Evolutionary conservation across 1,140 invertebrate genomes (phyloP).

Genomic region (Sminthurinus signatus): DNA sequence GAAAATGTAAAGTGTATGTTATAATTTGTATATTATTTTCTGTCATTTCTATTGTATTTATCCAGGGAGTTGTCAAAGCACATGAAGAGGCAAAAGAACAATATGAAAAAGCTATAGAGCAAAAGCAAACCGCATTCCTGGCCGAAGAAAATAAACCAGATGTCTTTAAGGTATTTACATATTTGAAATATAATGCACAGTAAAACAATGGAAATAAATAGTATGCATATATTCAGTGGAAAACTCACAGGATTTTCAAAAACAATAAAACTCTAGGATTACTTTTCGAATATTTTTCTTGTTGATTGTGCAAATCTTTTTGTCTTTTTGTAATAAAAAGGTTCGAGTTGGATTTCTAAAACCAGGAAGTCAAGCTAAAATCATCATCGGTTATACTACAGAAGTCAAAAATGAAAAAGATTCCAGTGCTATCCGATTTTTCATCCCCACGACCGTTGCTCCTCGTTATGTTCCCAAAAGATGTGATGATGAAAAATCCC

Average conservation of each 20-base stretch:
- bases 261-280: no score
- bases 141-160: constrained; percentile 49
- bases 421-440: constrained; percentile 45
- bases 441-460: constrained; percentile 44
- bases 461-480: constrained; percentile 38
- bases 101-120: constrained; percentile 49
- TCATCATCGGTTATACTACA: constrained; percentile 50
- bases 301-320: no score
- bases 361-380: constrained; percentile 45
- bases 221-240: not conserved
- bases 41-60: not conserved
- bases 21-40: no score
- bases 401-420: constrained; percentile 49
- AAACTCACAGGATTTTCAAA: not conserved
- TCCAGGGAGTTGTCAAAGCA: constrained; percentile 49
- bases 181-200: not conserved
- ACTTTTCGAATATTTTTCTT: no score
- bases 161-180: constrained; percentile 39
- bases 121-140: constrained; percentile 50
- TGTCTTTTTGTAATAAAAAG: no score
- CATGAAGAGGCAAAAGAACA: constrained; percentile 48
- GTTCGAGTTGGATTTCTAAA: constrained; percentile 48
- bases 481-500: constrained; percentile 21
- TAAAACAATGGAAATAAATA: not conserved
- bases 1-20: no score